Conservation (phyloP, 2,113 vertebrate species). For the Petaurus breviceps region DNA sequence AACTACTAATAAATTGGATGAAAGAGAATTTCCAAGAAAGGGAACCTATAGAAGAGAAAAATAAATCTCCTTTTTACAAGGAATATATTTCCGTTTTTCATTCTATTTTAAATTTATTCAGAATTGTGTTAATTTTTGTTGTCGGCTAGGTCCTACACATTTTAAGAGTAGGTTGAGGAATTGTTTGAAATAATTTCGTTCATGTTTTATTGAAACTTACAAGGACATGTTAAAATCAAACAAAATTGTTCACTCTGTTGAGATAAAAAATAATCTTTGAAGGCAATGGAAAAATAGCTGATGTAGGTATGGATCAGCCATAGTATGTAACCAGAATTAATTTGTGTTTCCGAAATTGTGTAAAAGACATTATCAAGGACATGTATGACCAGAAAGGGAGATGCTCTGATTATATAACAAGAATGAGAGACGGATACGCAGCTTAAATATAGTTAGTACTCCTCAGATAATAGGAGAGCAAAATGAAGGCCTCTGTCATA, state of each 20-base stretch:
- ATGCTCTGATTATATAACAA: neutral
- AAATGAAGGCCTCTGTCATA: no score
- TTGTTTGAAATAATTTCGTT: constrained; percentile 5
- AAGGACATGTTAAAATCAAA: constrained; percentile 34
- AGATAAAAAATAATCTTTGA: neutral
- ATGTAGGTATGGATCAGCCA: neutral
- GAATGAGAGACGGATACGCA: neutral
- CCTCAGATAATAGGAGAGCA: neutral
- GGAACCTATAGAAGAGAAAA: neutral
- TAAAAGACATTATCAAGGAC: neutral
- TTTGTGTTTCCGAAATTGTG: neutral
- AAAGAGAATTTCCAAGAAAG: neutral
- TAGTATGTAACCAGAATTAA: neutral
- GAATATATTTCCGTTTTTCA: neutral
- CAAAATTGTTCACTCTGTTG: neutral
- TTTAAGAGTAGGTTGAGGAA: neutral
- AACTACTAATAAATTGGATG: neutral
- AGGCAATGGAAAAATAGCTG: neutral
- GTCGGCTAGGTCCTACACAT: neutral
- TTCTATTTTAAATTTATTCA: neutral
- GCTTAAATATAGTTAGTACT: neutral
- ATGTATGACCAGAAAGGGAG: neutral
- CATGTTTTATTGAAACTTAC: constrained; percentile 9
- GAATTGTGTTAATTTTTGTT: neutral
- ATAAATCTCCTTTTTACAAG: neutral